Conservation (phyloP, 1,140 invertebrate genomes). For the Hormaphis cornu region DNA sequence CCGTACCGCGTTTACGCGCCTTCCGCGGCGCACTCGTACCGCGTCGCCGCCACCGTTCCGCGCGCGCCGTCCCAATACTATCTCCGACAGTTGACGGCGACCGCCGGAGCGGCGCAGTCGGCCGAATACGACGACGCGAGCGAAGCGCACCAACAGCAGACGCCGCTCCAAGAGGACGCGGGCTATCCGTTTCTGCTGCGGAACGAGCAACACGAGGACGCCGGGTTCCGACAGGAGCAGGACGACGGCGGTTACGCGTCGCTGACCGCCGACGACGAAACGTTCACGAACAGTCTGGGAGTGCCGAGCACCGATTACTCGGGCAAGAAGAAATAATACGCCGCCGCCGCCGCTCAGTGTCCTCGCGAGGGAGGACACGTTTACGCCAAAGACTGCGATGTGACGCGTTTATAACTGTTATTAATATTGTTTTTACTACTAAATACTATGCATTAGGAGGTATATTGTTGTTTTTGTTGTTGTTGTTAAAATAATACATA, state of each 20-base stretch:
- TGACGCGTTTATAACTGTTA: neutral
- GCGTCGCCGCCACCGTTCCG: neutral
- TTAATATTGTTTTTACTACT: neutral
- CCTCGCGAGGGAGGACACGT: neutral
- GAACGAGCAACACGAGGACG: neutral
- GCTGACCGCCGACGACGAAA: neutral
- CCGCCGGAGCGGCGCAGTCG: too few species aligned
- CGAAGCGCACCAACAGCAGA: neutral
- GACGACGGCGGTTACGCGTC: neutral
- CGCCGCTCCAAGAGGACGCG: neutral
- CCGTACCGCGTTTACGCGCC: neutral
- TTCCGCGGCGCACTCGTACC: neutral
- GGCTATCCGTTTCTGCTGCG: neutral
- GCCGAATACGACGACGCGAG: neutral
- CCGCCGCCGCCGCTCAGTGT: too few species aligned
- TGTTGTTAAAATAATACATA: too few species aligned
- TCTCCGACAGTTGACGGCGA: neutral
- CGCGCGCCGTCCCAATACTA: neutral
- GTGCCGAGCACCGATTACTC: conserved; percentile 11
- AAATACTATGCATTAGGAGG: too few species aligned
- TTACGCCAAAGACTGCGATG: neutral
- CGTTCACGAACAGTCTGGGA: neutral
- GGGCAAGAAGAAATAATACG: neutral
- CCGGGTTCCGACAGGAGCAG: neutral
- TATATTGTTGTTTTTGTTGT: neutral